Evolutionary conservation across 2,888 invertebrate species (phyloP), one percentile per base, ranked within the genome.

Genomic region (Amorpha juglandis): DNA sequence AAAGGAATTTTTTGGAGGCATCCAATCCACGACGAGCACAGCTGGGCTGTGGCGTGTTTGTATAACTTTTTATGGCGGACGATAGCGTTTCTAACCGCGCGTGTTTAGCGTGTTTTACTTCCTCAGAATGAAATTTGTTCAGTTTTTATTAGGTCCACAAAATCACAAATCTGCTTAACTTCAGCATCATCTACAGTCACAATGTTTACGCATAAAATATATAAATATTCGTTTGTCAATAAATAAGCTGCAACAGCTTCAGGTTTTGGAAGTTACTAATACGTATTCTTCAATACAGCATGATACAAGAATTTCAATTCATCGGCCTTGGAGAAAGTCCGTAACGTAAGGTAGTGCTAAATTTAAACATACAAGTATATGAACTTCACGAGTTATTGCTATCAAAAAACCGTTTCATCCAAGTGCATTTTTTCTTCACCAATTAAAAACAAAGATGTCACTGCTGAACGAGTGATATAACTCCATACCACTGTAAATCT

Each of bases 1-100:
- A 81, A 82, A 77, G 79, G 73, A 82, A 80, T 75, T 66, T 66
- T 66, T 66, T 47, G 62, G 66, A 63, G 52, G 47, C 63, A 45
- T 66, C 53, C 62, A 16, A 16, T 27, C 62, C 14, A 47, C 21
- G 45, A 53, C 52, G 55, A 65, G 64, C 38, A 48, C 55, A 65
- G 64, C 64, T 48, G 58, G 58, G 58, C 42, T 58, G 58, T 45
- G 45, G 45, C 7, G 42, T 58, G 58, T 58, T 58, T 38, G 58
- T 42, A 38, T 42, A 58, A 58, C 58, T 58, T 58, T 58, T 58
- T 58, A 58, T 58, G 58, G 58, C 19, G 19, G 16, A 58, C 42
- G 58, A 38, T 27, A 33, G 27, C 52, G 55, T 35, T 19, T 58
- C 58, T 58, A 42, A 58, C 58, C 58, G 42, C 42, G 58, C 58